Percentiles rank a stretch among this genome's conserved stretches.
Evolutionary conservation across 2,888 invertebrate genomes (phyloP).

Genomic region (Serrognathus titanus): DNA sequence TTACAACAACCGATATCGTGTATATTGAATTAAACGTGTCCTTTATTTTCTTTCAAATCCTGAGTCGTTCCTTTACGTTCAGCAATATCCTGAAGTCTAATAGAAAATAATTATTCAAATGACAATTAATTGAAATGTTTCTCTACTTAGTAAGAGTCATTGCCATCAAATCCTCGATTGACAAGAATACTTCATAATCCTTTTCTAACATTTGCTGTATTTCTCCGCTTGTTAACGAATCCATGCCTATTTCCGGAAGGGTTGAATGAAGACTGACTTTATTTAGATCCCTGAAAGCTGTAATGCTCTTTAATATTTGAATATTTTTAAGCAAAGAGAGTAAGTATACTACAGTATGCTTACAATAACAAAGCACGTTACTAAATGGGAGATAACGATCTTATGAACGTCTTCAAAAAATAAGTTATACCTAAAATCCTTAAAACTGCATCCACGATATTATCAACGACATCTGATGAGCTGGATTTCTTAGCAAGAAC

Average conservation of each 20-base stretch:
- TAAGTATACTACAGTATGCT: too few relatives aligned
- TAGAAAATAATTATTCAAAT: background rate
- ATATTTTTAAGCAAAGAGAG: slow-evolving; percentile 26
- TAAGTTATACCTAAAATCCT: slow-evolving; percentile 35
- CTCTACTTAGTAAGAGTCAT: slow-evolving; percentile 66
- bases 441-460: slow-evolving; percentile 70
- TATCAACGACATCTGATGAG: slow-evolving; percentile 47
- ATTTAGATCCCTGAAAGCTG: slow-evolving; percentile 68
- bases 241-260: slow-evolving; percentile 91
- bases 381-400: background rate
- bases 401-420: too few relatives aligned
- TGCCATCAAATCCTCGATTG: slow-evolving; percentile 79
- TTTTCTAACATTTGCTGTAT: slow-evolving; percentile 89
- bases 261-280: slow-evolving; percentile 67
- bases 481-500: slow-evolving; percentile 81
- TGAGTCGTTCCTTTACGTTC: too few relatives aligned
- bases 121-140: background rate
- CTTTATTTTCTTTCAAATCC: too few relatives aligned
- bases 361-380: slow-evolving; percentile 30
- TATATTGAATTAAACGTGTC: too few relatives aligned
- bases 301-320: slow-evolving; percentile 36
- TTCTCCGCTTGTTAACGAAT: slow-evolving; percentile 96
- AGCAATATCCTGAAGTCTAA: slow-evolving; percentile 54
- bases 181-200: slow-evolving; percentile 81
- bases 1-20: too few relatives aligned